phyloP scores from a whole-genome alignment of 2,797 vertebrate genomes.

The Betta splendens region DNA sequence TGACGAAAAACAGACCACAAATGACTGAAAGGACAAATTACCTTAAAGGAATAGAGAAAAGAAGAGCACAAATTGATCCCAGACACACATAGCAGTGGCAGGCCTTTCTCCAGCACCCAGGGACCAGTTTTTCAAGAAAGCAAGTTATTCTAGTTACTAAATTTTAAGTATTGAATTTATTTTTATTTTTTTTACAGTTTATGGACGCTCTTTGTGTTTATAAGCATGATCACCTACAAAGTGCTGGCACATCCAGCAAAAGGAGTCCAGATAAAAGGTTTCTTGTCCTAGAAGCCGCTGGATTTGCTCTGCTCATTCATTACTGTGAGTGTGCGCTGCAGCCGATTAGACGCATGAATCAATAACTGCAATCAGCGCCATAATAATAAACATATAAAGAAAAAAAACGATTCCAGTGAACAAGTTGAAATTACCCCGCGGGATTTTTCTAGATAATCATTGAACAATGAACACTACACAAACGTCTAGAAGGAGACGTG shows the following conservation, averaged over 20 bases:
- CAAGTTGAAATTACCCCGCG: constrained; percentile 47
- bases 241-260: background rate
- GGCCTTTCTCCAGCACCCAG: too few relatives aligned
- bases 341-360: constrained; percentile 71
- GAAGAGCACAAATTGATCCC: too few relatives aligned
- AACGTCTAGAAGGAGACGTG: constrained; percentile 8
- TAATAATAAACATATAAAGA: constrained; percentile 70
- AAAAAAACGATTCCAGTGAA: constrained; percentile 50
- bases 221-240: background rate
- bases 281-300: constrained; percentile 28
- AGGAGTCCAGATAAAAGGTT: constrained; percentile 3
- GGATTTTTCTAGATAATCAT: constrained; percentile 46
- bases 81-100: too few relatives aligned
- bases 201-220: too few relatives aligned
- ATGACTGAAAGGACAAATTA: background rate
- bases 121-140: too few relatives aligned
- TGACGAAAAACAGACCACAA: background rate
- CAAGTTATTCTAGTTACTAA: too few relatives aligned
- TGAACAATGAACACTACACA: constrained; percentile 17
- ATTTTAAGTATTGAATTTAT: too few relatives aligned
- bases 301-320: constrained; percentile 44
- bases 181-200: too few relatives aligned
- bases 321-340: constrained; percentile 38
- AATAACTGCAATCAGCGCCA: constrained; percentile 71
- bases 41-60: too few relatives aligned